Percentiles rank a stretch among this genome's conserved stretches.
phyloP scores from a whole-genome alignment of 2,797 vertebrate species.

The Pipistrellus pygmaeus region DNA sequence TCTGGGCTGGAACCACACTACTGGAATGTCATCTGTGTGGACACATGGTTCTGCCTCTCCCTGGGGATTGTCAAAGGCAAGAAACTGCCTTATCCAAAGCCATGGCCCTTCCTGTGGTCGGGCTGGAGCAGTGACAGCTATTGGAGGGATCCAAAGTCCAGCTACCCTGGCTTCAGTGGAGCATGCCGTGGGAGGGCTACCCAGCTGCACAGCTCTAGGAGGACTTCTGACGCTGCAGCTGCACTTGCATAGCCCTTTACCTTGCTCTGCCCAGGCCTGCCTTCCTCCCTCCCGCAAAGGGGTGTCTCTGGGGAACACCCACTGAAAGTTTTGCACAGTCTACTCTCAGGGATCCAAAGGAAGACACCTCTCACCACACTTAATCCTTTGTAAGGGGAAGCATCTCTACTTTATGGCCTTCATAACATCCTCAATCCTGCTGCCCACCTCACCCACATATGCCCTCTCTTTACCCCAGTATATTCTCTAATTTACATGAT shows the following conservation, averaged over 20 bases:
- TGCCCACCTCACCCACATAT: accelerated
- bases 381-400: not conserved
- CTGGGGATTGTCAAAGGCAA: not conserved
- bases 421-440: too few relatives aligned
- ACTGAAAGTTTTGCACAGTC: not conserved
- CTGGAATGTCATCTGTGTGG: not conserved
- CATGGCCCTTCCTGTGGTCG: not conserved
- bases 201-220: not conserved
- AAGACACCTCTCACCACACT: not conserved
- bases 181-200: not conserved
- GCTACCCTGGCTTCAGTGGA: not conserved
- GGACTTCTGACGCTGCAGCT: not conserved
- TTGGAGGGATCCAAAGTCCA: not conserved
- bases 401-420: not conserved
- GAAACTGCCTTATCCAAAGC: not conserved
- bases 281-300: not conserved
- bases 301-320: not conserved
- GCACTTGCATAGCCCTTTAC: not conserved
- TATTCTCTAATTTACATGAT: not conserved
- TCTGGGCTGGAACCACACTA: not conserved
- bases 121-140: not conserved
- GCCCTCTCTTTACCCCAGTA: not conserved
- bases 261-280: not conserved
- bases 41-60: not conserved
- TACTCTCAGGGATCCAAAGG: not conserved